Conservation (phyloP, 2,888 invertebrate species). For the Gryllus longicercus region DNA sequence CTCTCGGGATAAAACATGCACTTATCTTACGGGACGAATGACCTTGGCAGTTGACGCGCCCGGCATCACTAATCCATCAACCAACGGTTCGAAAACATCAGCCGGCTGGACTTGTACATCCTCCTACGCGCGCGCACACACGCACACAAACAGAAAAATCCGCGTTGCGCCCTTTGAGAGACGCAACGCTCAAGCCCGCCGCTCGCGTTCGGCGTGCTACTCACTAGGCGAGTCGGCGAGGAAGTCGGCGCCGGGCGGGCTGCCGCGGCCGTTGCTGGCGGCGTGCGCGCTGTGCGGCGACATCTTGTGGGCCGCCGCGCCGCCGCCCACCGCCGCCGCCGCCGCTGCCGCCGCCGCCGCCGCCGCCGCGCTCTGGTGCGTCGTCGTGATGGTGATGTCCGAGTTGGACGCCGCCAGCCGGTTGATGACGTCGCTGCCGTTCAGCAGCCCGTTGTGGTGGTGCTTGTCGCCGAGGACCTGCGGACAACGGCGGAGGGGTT, state of each 20-base stretch:
- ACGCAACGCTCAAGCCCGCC: too few relatives aligned
- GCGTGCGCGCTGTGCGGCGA: not conserved
- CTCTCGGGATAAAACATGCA: too few relatives aligned
- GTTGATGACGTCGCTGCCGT: constrained; percentile 46
- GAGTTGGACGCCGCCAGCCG: constrained; percentile 74
- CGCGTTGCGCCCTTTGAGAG: too few relatives aligned
- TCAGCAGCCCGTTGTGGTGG: constrained; percentile 32
- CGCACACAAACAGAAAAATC: too few relatives aligned
- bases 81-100: too few relatives aligned
- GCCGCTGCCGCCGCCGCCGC: constrained; percentile 31
- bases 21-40: too few relatives aligned
- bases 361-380: constrained; percentile 50
- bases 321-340: not conserved
- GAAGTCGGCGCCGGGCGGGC: constrained; percentile 49
- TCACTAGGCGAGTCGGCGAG: constrained; percentile 83
- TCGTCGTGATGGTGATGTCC: constrained; percentile 74
- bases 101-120: too few relatives aligned
- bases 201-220: constrained; percentile 41
- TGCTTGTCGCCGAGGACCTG: constrained; percentile 31
- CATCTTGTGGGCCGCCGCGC: not conserved
- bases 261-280: constrained; percentile 29
- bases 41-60: too few relatives aligned
- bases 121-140: too few relatives aligned
- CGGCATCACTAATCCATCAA: too few relatives aligned
- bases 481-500: not conserved